Evolutionary conservation across 2,797 vertebrate species (phyloP).

Genomic region (Hypotaenidia okinawae): DNA sequence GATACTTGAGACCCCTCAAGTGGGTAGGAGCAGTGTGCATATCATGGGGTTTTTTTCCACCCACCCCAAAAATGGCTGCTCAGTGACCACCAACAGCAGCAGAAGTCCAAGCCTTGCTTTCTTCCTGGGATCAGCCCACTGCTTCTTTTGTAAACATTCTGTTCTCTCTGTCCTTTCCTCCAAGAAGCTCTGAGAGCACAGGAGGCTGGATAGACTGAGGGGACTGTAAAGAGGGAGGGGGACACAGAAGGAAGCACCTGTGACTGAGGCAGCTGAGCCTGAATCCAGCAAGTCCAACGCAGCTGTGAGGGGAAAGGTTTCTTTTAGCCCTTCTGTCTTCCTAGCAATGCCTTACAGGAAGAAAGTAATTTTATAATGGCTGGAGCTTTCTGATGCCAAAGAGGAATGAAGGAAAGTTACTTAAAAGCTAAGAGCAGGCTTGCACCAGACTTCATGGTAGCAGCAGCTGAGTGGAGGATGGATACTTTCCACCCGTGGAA

Average conservation of each 20-base stretch:
- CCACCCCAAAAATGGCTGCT: not conserved
- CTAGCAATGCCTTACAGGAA: not conserved
- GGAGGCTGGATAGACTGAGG: not conserved
- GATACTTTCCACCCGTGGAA: not conserved
- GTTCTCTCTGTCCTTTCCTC: not conserved
- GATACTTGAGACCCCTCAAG: not conserved
- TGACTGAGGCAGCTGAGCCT: not conserved
- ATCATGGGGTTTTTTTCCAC: not conserved
- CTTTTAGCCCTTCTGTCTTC: not conserved
- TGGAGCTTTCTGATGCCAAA: not conserved
- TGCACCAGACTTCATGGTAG: not conserved
- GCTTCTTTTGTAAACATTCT: not conserved
- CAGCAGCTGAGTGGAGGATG: not conserved
- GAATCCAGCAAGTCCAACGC: not conserved
- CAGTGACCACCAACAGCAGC: not conserved
- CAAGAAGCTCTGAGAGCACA: not conserved
- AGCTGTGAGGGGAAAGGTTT: not conserved
- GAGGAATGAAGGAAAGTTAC: not conserved
- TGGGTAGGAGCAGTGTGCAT: not conserved
- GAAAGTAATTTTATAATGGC: not conserved
- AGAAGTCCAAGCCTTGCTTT: not conserved
- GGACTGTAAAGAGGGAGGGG: not conserved
- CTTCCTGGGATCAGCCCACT: not conserved
- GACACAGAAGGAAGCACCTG: conserved; percentile 1
- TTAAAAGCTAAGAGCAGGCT: not conserved